Evolutionary conservation across 2,888 invertebrate species (phyloP).

Genomic region (Leucoma salicis): DNA sequence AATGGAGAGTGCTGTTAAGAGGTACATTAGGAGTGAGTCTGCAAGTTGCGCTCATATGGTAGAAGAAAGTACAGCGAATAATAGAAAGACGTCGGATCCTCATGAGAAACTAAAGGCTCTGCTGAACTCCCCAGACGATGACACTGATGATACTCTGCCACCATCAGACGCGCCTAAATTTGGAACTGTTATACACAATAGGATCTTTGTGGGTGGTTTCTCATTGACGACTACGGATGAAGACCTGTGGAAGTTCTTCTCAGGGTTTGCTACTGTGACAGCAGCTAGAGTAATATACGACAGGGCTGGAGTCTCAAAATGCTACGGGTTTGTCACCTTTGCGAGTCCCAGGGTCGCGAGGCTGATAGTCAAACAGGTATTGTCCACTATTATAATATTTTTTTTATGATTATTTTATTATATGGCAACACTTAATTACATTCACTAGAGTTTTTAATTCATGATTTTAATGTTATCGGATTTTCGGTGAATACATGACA

Average conservation of each 20-base stretch:
- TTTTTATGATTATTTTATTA: slow-evolving; percentile 21
- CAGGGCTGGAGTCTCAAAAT: slow-evolving; percentile 96
- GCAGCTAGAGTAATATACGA: slow-evolving; percentile 97
- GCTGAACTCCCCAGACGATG: slow-evolving; percentile 71
- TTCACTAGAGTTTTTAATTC: slow-evolving; percentile 16
- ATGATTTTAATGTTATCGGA: neutral
- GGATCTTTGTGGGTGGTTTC: slow-evolving; percentile 98
- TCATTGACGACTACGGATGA: slow-evolving; percentile 96
- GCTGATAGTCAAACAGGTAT: slow-evolving; percentile 77
- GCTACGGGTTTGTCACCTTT: slow-evolving; percentile 92
- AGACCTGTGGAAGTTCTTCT: slow-evolving; percentile 95
- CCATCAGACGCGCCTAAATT: slow-evolving; percentile 82
- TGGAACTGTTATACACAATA: slow-evolving; percentile 95
- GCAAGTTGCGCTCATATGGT: slow-evolving; percentile 78
- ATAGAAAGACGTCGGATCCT: slow-evolving; percentile 67
- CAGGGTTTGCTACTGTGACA: slow-evolving; percentile 93
- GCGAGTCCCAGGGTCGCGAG: slow-evolving; percentile 77
- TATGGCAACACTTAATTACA: slow-evolving; percentile 17
- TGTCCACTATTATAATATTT: slow-evolving; percentile 20
- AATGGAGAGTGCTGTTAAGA: slow-evolving; percentile 70
- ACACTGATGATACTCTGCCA: slow-evolving; percentile 69
- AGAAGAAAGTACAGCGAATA: slow-evolving; percentile 65
- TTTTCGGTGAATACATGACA: neutral
- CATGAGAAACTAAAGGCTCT: slow-evolving; percentile 74
- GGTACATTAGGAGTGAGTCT: slow-evolving; percentile 74